phyloP scores from a whole-genome alignment of 1,140 invertebrate species.

The Megalopta genalis region DNA sequence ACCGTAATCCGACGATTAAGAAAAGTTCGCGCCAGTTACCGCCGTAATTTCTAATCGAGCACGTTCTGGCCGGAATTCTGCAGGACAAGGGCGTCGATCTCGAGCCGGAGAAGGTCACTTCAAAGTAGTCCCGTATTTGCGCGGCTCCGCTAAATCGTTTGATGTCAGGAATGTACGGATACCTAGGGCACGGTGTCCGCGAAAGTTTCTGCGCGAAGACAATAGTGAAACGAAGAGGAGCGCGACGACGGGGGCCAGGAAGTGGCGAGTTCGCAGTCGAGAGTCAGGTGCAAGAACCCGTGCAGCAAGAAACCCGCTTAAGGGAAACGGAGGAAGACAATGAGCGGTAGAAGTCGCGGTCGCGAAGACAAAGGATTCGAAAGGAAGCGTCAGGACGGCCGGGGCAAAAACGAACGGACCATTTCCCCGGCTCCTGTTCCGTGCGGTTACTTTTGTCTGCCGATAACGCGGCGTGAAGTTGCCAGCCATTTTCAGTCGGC shows the following conservation, averaged over 20 bases:
- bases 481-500: slow-evolving; percentile 6
- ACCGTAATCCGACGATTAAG: too few relatives aligned
- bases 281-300: slow-evolving; percentile 17
- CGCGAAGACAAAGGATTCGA: slow-evolving; percentile 33
- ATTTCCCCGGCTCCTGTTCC: slow-evolving; percentile 4
- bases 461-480: slow-evolving; percentile 7
- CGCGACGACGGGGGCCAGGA: neutral
- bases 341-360: slow-evolving; percentile 16
- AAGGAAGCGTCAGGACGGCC: slow-evolving; percentile 21
- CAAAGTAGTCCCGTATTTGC: neutral
- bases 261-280: slow-evolving; percentile 21
- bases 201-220: slow-evolving; percentile 7
- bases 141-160: neutral
- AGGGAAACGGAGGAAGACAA: slow-evolving; percentile 21
- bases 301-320: slow-evolving; percentile 3
- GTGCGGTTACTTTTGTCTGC: slow-evolving; percentile 26
- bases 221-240: slow-evolving; percentile 11
- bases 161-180: neutral
- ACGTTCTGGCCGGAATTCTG: too few relatives aligned
- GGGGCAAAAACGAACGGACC: slow-evolving; percentile 20
- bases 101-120: neutral
- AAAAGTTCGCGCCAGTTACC: too few relatives aligned
- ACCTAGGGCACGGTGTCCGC: too few relatives aligned
- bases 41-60: too few relatives aligned
- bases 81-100: too few relatives aligned